phyloP scores from a whole-genome alignment of 2,113 vertebrate species.

The Cathartes aura region DNA sequence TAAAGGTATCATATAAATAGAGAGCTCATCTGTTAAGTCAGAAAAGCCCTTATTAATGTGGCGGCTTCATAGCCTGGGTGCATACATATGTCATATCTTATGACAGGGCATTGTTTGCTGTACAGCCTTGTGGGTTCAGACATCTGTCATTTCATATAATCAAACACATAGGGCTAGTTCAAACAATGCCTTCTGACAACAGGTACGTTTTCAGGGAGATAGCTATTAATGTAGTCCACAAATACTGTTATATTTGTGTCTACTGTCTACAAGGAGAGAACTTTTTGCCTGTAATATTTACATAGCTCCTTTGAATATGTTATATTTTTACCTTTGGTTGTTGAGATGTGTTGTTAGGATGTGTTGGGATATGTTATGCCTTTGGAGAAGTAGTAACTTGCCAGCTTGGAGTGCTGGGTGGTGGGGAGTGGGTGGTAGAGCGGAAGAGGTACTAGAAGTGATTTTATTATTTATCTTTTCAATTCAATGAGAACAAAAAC shows the following conservation, averaged over 20 bases:
- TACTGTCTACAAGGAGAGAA: background rate
- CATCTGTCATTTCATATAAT: conserved; percentile 49
- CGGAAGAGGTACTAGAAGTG: background rate
- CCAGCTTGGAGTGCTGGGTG: background rate
- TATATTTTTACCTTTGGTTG: background rate
- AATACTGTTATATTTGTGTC: background rate
- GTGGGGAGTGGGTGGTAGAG: background rate
- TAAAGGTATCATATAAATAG: conserved; percentile 24
- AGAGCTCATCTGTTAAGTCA: conserved; percentile 33
- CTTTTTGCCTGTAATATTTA: background rate
- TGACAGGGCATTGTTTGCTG: conserved; percentile 30
- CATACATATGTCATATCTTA: conserved; percentile 47
- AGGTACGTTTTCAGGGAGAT: background rate
- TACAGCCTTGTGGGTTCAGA: conserved; percentile 51
- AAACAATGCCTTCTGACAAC: conserved; percentile 43
- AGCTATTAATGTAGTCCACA: background rate
- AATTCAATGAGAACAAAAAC: background rate
- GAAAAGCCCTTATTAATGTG: conserved; percentile 41
- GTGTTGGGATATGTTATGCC: background rate
- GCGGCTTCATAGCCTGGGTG: conserved; percentile 2
- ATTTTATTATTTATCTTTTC: background rate
- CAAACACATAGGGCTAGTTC: background rate
- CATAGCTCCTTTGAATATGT: background rate
- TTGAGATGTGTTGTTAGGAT: background rate
- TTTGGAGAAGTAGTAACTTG: background rate